Evolutionary conservation across 2,888 invertebrate species (phyloP).

Genomic region (Oligia fasciuncula): DNA sequence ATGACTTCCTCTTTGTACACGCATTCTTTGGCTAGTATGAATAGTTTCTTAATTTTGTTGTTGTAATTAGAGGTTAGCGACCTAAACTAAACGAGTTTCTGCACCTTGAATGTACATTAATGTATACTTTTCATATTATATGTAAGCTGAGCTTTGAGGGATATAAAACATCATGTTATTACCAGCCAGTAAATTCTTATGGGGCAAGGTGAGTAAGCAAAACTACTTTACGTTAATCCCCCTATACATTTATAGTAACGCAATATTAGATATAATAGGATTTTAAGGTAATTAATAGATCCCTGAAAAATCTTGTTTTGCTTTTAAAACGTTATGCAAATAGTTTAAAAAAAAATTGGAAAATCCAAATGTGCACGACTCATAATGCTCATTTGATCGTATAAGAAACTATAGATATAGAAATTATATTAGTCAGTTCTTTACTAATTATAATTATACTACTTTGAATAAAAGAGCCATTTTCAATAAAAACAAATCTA

Average conservation of each 20-base stretch:
- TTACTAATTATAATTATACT: no score
- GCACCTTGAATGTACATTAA: constrained; percentile 21
- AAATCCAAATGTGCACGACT: no score
- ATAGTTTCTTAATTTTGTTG: constrained; percentile 29
- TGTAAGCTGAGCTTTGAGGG: constrained; percentile 24
- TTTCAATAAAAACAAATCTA: no score
- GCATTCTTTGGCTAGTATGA: constrained; percentile 30
- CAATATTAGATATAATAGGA: background rate
- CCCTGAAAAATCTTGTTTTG: no score
- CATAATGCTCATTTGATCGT: no score
- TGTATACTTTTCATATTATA: constrained; percentile 19
- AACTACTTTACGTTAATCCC: constrained; percentile 34
- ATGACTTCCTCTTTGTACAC: constrained; percentile 26
- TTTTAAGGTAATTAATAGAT: background rate
- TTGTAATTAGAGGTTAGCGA: constrained; percentile 44
- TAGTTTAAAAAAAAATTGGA: background rate
- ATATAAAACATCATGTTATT: constrained; percentile 35
- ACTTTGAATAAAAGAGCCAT: no score
- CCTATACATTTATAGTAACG: background rate
- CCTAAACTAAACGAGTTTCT: constrained; percentile 51
- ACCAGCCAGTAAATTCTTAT: constrained; percentile 30
- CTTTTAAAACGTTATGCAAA: background rate
- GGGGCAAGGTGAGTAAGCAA: constrained; percentile 49
- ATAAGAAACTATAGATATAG: no score
- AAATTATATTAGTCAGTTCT: no score